These are phyloP conservation scores for Temnothorax curvispinosus DNA, from an alignment of 1,140 invertebrate species.

Conservation along the genomic window DNA sequence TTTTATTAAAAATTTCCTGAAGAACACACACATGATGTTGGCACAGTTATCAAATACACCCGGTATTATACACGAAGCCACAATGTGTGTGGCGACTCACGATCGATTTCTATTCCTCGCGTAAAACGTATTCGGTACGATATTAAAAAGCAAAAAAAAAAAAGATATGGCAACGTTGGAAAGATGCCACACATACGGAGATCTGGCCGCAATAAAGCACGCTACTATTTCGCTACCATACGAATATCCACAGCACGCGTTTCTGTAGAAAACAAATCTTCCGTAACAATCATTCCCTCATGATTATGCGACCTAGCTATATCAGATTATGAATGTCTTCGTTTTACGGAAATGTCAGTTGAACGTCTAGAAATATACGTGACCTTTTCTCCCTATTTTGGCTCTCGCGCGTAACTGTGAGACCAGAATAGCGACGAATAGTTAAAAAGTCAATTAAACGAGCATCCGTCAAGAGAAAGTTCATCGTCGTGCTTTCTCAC, in stretches of 20 bases:
- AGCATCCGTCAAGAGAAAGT: conserved; percentile 48
- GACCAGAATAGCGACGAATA: neutral
- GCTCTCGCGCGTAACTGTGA: conserved; percentile 6
- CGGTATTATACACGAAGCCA: conserved; percentile 2
- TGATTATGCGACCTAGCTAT: neutral
- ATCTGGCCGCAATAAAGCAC: conserved; percentile 40
- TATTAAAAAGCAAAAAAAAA: conserved; percentile 46
- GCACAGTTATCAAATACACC: neutral
- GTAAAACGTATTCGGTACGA: conserved; percentile 46
- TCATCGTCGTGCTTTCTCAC: conserved; percentile 35
- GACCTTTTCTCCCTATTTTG: conserved; percentile 19
- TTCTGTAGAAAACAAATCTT: conserved; percentile 15
- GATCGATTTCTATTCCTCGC: conserved; percentile 64
- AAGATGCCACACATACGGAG: conserved; percentile 25
- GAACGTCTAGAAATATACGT: neutral
- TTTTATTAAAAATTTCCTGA: conserved; percentile 1
- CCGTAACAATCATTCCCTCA: neutral
- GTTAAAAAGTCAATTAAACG: conserved; percentile 43
- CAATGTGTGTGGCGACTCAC: neutral
- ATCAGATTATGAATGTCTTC: neutral
- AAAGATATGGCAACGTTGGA: neutral
- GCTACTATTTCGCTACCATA: neutral
- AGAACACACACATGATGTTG: too few relatives aligned
- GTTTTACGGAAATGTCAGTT: neutral
- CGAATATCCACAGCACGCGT: neutral